Percentiles rank a stretch among this genome's conserved stretches.
Conservation (phyloP, 1,140 invertebrate species). For the Caligus rogercresseyi region DNA sequence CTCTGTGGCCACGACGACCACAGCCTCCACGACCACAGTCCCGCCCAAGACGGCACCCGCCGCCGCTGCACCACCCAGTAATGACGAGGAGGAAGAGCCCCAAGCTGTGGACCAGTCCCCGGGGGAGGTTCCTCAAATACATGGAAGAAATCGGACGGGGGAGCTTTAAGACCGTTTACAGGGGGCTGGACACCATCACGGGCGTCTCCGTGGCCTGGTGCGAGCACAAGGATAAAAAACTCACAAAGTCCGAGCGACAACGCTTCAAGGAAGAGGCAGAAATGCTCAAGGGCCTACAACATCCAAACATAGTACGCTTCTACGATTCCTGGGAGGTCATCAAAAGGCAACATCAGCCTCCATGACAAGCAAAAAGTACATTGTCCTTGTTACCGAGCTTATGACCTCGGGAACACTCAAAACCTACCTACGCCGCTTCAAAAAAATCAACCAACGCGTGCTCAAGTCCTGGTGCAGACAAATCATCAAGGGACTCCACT, state of each 20-base stretch:
- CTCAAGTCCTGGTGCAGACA: conserved; percentile 53
- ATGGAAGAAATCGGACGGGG: conserved; percentile 96
- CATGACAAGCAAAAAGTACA: conserved; percentile 61
- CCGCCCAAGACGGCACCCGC: background rate
- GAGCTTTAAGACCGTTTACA: conserved; percentile 97
- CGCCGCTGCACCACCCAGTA: background rate
- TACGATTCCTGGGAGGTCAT: conserved; percentile 97
- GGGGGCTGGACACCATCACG: conserved; percentile 90
- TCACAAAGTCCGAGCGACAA: conserved; percentile 56
- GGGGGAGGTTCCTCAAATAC: conserved; percentile 91
- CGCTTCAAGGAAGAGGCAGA: conserved; percentile 96
- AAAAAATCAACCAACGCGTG: conserved; percentile 94
- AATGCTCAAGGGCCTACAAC: conserved; percentile 97
- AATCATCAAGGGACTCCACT: conserved; percentile 52
- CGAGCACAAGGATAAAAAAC: conserved; percentile 49
- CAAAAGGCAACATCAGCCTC: conserved; percentile 29
- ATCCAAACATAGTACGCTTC: conserved; percentile 97
- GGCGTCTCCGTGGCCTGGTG: conserved; percentile 98
- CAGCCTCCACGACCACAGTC: background rate
- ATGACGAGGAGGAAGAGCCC: conserved; percentile 58
- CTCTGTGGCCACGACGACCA: background rate
- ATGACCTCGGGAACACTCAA: conserved; percentile 98
- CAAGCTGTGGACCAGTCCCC: conserved; percentile 75
- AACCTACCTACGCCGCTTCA: conserved; percentile 88
- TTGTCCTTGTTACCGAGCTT: conserved; percentile 95